phyloP scores from a whole-genome alignment of 2,113 vertebrate species.

The Carassius gibelio region DNA sequence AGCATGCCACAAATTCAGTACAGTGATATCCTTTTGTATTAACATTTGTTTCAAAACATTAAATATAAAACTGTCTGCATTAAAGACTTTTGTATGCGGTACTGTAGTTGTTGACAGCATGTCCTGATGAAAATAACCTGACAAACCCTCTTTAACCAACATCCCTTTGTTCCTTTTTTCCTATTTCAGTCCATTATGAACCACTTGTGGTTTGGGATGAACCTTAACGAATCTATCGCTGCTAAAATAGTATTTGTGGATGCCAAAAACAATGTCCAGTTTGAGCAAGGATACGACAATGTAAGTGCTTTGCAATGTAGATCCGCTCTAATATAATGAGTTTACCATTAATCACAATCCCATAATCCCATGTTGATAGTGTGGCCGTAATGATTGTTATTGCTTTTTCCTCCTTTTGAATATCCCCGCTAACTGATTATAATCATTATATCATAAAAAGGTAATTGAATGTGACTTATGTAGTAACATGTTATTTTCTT shows the following conservation, averaged over 20 bases:
- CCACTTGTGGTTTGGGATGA: slow-evolving; percentile 82
- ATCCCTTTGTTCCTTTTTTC: background rate
- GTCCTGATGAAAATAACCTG: background rate
- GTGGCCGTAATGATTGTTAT: background rate
- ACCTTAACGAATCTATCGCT: slow-evolving; percentile 75
- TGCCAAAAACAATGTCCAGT: slow-evolving; percentile 56
- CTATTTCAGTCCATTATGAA: slow-evolving; percentile 80
- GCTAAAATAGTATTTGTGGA: slow-evolving; percentile 71
- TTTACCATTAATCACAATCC: background rate
- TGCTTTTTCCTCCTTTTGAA: background rate
- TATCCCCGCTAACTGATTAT: background rate
- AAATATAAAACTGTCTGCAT: background rate
- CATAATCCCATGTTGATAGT: background rate
- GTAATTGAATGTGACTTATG: background rate
- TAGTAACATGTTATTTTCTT: background rate
- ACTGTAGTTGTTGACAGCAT: background rate
- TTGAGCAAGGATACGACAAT: slow-evolving; percentile 68
- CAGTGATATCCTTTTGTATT: background rate
- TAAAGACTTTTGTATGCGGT: background rate
- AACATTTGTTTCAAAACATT: no score
- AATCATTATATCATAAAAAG: background rate
- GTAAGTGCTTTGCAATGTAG: slow-evolving; percentile 57
- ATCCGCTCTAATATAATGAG: background rate
- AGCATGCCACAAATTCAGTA: background rate
- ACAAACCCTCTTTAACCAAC: background rate